Evolutionary conservation across 2,113 vertebrate species (phyloP).

Genomic region (Psettodes erumei): DNA sequence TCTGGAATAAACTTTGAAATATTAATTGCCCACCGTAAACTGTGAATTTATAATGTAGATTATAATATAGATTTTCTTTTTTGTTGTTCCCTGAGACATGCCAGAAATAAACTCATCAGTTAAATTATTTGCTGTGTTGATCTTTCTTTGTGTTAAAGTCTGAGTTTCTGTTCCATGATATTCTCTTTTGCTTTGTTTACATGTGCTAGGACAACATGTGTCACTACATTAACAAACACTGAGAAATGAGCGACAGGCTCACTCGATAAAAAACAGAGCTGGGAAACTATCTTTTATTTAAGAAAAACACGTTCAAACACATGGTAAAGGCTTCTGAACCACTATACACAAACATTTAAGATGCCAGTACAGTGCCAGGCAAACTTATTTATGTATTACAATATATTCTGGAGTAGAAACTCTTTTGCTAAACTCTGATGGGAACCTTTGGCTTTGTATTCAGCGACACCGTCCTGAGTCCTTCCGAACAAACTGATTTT

Average conservation of each 20-base stretch:
- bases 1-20: not conserved
- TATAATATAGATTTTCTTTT: not conserved
- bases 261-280: no score
- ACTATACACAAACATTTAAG: not conserved
- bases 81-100: not conserved
- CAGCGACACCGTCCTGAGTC: slow-evolving; percentile 31
- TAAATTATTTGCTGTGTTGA: not conserved
- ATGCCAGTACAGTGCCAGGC: not conserved
- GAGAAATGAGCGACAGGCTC: no score
- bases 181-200: no score
- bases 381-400: not conserved
- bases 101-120: slow-evolving; percentile 6
- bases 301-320: slow-evolving; percentile 60
- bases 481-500: no score
- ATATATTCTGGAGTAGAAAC: not conserved
- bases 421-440: not conserved
- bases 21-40: not conserved
- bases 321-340: slow-evolving; percentile 23
- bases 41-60: not conserved
- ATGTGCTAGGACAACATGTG: no score
- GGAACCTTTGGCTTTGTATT: slow-evolving; percentile 29
- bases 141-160: not conserved
- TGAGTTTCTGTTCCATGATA: no score
- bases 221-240: no score
- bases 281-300: not conserved